phyloP scores from a whole-genome alignment of 2,797 vertebrate genomes.

The Danionella dracula region DNA sequence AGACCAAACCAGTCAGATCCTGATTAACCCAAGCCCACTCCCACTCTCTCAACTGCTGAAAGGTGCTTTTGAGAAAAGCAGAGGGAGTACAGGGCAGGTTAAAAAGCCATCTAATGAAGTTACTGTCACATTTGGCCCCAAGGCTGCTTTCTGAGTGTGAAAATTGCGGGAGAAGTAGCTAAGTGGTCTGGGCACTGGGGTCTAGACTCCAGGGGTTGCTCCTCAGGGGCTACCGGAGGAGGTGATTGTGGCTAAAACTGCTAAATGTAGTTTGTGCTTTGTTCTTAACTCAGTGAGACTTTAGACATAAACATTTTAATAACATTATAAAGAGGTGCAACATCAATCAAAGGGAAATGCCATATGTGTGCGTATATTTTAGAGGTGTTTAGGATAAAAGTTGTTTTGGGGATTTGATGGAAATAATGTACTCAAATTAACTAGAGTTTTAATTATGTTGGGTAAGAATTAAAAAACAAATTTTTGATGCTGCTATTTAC shows the following conservation, averaged over 20 bases:
- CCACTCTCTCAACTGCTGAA: constrained; percentile 48
- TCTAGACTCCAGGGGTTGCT: constrained; percentile 51
- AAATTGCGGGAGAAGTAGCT: constrained; percentile 72
- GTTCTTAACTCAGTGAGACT: constrained; percentile 59
- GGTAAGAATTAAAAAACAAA: too few relatives aligned
- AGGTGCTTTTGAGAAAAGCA: constrained; percentile 55
- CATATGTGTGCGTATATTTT: too few relatives aligned
- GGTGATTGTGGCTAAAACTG: constrained; percentile 27
- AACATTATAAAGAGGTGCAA: constrained; percentile 18
- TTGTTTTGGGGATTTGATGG: too few relatives aligned
- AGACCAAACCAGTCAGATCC: constrained; percentile 49
- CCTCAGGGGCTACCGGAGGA: constrained; percentile 59
- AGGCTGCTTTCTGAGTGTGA: constrained; percentile 71
- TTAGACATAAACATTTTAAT: constrained; percentile 40
- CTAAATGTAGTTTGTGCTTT: constrained; percentile 62
- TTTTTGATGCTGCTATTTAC: too few relatives aligned
- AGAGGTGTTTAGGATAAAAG: too few relatives aligned
- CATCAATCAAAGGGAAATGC: too few relatives aligned
- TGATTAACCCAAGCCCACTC: constrained; percentile 61
- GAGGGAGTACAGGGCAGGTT: constrained; percentile 62
- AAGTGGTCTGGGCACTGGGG: constrained; percentile 59
- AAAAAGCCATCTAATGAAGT: constrained; percentile 72
- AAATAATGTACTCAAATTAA: too few relatives aligned
- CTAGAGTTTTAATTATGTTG: too few relatives aligned
- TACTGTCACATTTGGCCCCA: constrained; percentile 59